phyloP scores from a whole-genome alignment of 2,113 vertebrate genomes.

The Danio rerio region DNA sequence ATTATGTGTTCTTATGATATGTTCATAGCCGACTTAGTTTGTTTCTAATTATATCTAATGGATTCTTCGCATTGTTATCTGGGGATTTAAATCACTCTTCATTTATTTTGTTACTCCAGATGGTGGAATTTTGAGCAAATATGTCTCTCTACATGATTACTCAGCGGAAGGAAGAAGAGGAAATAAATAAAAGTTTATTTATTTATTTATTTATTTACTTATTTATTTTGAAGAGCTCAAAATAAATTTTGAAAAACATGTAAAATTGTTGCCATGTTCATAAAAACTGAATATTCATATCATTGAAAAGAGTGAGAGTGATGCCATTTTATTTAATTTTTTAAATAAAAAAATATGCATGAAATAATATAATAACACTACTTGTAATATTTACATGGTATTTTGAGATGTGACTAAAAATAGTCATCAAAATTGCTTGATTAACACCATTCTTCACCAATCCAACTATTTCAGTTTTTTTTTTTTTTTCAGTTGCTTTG shows the following conservation, averaged over 20 bases:
- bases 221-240: neutral
- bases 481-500: no score
- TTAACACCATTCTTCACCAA: no score
- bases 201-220: no score
- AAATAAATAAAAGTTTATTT: neutral
- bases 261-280: neutral
- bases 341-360: no score
- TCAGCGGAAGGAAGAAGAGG: neutral
- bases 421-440: no score
- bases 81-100: constrained; percentile 5
- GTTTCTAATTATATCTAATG: constrained; percentile 30
- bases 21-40: constrained; percentile 9
- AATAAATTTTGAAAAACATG: neutral
- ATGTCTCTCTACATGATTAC: constrained; percentile 4
- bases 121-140: constrained; percentile 2
- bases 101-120: constrained; percentile 11
- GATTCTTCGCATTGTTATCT: neutral
- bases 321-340: no score
- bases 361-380: no score
- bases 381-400: no score
- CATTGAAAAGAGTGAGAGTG: no score
- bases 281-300: no score
- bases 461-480: no score
- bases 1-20: constrained; percentile 18
- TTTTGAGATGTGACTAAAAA: no score